Evolutionary conservation across 2,888 invertebrate species (phyloP).

Genomic region (Tenthredo distinguenda): DNA sequence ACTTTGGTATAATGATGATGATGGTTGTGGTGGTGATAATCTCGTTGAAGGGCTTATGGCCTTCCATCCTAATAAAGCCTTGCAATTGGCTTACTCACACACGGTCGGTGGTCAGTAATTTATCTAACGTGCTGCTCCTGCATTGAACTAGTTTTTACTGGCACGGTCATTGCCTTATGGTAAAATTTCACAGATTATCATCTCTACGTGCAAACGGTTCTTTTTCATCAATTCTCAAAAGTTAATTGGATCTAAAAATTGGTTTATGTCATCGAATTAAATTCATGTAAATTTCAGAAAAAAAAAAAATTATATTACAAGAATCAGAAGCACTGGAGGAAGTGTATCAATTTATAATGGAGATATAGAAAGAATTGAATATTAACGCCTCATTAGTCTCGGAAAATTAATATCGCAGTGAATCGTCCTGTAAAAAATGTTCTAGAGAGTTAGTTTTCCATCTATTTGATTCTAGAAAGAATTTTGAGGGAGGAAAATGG

Average conservation of each 20-base stretch:
- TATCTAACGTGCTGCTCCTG: neutral
- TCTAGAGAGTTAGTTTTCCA: neutral
- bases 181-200: slow-evolving; percentile 5
- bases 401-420: neutral
- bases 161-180: neutral
- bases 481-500: no score
- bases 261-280: neutral
- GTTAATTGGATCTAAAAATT: neutral
- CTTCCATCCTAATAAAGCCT: slow-evolving; percentile 48
- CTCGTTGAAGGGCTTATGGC: slow-evolving; percentile 45
- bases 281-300: neutral
- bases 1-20: neutral
- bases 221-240: neutral
- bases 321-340: neutral
- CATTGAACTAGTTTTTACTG: slow-evolving; percentile 39
- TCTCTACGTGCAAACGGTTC: neutral
- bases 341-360: neutral
- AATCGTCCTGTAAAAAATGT: neutral
- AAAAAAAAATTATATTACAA: neutral
- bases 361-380: neutral
- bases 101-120: neutral
- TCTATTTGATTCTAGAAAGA: no score
- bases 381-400: neutral
- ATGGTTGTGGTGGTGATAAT: slow-evolving; percentile 29
- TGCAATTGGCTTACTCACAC: slow-evolving; percentile 51